Percentiles rank a stretch among this genome's conserved stretches.
Conservation (phyloP, 2,113 vertebrate species). For the Hippopotamus amphibius region DNA sequence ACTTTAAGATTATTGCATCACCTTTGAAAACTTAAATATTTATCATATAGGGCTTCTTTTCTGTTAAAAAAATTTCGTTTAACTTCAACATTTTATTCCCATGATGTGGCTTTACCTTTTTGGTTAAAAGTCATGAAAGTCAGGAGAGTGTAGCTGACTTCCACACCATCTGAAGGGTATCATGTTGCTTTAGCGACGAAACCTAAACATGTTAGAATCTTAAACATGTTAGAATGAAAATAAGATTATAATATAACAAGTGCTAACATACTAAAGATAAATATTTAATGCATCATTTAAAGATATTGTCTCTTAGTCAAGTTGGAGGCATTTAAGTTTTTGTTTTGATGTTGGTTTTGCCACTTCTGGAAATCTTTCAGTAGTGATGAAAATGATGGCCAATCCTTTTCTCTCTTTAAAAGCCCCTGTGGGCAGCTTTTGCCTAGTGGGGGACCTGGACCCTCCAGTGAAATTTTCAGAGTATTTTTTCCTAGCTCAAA, state of each 20-base stretch:
- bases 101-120: background rate
- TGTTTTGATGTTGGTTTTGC: background rate
- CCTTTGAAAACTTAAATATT: background rate
- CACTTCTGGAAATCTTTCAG: background rate
- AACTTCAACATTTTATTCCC: too few species aligned
- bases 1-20: fast-evolving
- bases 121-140: background rate
- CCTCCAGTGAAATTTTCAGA: background rate
- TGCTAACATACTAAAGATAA: background rate
- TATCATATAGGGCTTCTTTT: background rate
- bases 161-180: background rate
- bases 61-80: background rate
- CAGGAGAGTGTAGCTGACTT: background rate
- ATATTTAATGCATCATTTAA: background rate
- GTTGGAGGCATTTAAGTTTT: background rate
- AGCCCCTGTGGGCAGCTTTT: background rate
- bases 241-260: too few species aligned
- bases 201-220: background rate
- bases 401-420: background rate
- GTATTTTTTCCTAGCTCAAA: background rate
- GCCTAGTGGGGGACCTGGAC: background rate
- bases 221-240: background rate
- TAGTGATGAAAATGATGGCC: background rate
- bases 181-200: background rate
- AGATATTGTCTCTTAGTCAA: background rate